phyloP scores from a whole-genome alignment of 2,113 vertebrate species.

The Oreotrochilus melanogaster region DNA sequence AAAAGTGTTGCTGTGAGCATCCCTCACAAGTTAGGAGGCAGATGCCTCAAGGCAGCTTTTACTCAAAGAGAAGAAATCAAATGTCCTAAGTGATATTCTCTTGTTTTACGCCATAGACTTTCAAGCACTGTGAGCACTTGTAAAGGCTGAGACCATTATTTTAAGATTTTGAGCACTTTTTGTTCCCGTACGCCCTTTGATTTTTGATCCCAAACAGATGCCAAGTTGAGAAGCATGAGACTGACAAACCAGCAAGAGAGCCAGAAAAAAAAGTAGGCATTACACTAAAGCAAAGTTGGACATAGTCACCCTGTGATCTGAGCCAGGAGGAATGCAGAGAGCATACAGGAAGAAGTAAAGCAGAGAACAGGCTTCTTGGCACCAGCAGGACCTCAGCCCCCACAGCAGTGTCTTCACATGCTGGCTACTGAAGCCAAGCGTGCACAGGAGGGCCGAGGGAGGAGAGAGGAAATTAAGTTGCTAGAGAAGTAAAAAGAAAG shows the following conservation, averaged over 20 bases:
- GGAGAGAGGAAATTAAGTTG: neutral
- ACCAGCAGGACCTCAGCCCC: neutral
- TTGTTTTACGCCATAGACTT: neutral
- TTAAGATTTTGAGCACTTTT: neutral
- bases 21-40: neutral
- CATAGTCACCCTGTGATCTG: neutral
- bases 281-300: neutral
- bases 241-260: neutral
- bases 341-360: neutral
- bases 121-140: neutral
- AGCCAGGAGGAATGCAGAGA: neutral
- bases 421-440: neutral
- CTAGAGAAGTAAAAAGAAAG: neutral
- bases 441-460: neutral
- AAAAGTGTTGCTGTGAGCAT: neutral
- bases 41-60: neutral
- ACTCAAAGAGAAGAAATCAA: neutral
- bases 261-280: neutral
- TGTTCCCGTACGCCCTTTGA: rapidly evolving
- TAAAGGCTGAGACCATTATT: neutral
- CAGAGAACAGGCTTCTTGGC: neutral
- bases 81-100: rapidly evolving
- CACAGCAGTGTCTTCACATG: neutral
- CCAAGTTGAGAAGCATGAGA: neutral
- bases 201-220: neutral